Evolutionary conservation across 2,113 vertebrate species (phyloP).

Genomic region (Megaleporinus macrocephalus): DNA sequence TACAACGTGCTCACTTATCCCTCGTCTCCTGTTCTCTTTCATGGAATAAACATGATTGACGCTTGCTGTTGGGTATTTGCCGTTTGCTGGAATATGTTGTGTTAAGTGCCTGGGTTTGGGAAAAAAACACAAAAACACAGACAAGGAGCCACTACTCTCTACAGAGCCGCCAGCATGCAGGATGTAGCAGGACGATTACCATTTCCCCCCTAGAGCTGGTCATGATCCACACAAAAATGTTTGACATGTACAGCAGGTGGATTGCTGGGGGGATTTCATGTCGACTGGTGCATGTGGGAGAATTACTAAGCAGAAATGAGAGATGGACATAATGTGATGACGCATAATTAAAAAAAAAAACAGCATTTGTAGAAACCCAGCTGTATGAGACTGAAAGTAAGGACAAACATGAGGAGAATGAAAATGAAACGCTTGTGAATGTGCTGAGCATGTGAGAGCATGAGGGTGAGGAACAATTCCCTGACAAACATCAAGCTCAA

Average conservation of each 20-base stretch:
- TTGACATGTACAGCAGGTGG: slow-evolving; percentile 1
- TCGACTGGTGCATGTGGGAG: slow-evolving; percentile 50
- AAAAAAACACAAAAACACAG: slow-evolving; percentile 36
- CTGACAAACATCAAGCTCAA: slow-evolving; percentile 71
- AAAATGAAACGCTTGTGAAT: slow-evolving; percentile 46
- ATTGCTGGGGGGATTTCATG: neutral
- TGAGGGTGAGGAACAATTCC: slow-evolving; percentile 68
- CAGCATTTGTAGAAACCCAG: slow-evolving; percentile 9
- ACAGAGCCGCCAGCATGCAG: slow-evolving; percentile 38
- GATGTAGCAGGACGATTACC: slow-evolving; percentile 10
- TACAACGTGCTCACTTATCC: neutral
- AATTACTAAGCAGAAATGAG: slow-evolving; percentile 20
- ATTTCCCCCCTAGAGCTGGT: slow-evolving; percentile 21
- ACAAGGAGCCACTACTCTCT: slow-evolving; percentile 45
- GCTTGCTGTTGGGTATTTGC: neutral
- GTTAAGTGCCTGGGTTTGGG: slow-evolving; percentile 5
- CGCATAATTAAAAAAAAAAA: slow-evolving; percentile 16
- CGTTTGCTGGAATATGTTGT: slow-evolving; percentile 28
- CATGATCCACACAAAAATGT: slow-evolving; percentile 19
- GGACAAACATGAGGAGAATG: slow-evolving; percentile 25
- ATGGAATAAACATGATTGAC: neutral
- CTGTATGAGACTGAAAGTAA: slow-evolving; percentile 10
- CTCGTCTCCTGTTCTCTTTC: neutral
- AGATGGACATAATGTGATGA: slow-evolving; percentile 11
- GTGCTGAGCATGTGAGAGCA: slow-evolving; percentile 48